A percentile compares a stretch with the other conserved stretches of the same genome.
Evolutionary conservation across 2,888 invertebrate genomes (phyloP).

Genomic region (Protula sp.): DNA sequence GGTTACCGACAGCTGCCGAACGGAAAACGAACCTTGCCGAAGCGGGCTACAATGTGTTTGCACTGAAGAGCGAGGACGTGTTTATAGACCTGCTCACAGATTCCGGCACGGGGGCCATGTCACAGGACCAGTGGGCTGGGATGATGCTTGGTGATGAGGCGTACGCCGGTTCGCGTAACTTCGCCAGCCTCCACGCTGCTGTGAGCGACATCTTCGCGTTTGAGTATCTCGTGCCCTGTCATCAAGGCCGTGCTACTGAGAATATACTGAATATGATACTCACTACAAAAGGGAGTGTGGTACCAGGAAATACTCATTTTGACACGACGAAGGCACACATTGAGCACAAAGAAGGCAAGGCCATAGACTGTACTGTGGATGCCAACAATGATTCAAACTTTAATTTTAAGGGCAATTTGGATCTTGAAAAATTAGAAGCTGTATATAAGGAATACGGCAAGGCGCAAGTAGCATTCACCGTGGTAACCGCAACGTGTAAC

Average conservation of each 20-base stretch:
- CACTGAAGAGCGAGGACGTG: background rate
- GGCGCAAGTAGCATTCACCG: background rate
- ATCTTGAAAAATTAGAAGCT: background rate
- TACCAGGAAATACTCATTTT: background rate
- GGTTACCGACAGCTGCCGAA: background rate
- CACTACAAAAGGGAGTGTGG: background rate
- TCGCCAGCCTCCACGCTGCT: background rate
- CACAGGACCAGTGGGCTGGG: background rate
- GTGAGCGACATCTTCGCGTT: background rate
- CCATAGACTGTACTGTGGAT: background rate
- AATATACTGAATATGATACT: background rate
- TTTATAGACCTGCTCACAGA: constrained; percentile 1
- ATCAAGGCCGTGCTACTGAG: background rate
- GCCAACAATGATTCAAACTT: background rate
- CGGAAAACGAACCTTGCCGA: background rate
- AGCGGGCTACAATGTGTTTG: background rate
- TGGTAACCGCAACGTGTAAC: background rate
- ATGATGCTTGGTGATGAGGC: background rate
- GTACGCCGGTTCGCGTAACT: background rate
- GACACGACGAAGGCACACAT: background rate
- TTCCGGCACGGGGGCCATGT: background rate
- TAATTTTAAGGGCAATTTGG: background rate
- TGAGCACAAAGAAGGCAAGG: background rate
- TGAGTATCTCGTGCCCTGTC: background rate
- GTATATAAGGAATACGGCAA: too few relatives aligned